Evolutionary conservation across 2,113 vertebrate species (phyloP).

Genomic region (Pica pica): DNA sequence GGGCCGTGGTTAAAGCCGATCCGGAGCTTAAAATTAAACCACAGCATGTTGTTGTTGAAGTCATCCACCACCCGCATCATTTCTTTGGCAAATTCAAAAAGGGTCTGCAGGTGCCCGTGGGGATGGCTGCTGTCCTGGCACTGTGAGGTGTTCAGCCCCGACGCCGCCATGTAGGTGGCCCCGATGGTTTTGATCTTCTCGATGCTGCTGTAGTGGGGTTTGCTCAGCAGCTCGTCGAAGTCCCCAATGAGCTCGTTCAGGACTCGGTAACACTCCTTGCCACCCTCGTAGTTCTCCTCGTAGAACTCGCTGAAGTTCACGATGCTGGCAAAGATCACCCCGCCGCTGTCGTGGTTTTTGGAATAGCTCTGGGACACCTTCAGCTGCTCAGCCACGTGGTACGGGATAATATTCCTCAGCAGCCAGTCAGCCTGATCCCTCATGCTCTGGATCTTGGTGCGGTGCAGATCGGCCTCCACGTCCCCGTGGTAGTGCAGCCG

Average conservation of each 20-base stretch:
- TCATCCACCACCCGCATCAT: slow-evolving; percentile 98
- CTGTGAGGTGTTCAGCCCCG: slow-evolving; percentile 87
- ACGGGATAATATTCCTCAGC: slow-evolving; percentile 95
- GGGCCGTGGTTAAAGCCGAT: slow-evolving; percentile 97
- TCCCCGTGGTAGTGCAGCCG: slow-evolving; percentile 97
- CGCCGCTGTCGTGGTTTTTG: slow-evolving; percentile 94
- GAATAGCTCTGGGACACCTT: slow-evolving; percentile 98
- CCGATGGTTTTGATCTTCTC: slow-evolving; percentile 99
- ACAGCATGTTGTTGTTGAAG: slow-evolving; percentile 99
- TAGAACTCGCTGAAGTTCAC: slow-evolving; percentile 99
- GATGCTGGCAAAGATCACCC: slow-evolving; percentile 96
- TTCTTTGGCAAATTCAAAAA: slow-evolving; percentile 97
- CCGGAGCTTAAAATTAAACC: slow-evolving; percentile 95
- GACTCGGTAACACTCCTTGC: slow-evolving; percentile 97
- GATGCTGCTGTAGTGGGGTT: slow-evolving; percentile 84
- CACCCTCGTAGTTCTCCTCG: slow-evolving; percentile 96
- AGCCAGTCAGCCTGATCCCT: slow-evolving; percentile 96
- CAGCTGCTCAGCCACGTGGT: slow-evolving; percentile 94
- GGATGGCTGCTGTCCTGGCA: slow-evolving; percentile 80
- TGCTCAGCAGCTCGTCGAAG: slow-evolving; percentile 92
- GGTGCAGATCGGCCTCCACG: slow-evolving; percentile 93
- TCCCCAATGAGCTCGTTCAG: slow-evolving; percentile 96
- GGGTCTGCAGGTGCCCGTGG: slow-evolving; percentile 85
- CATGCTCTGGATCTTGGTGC: slow-evolving; percentile 95
- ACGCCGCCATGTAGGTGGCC: slow-evolving; percentile 97